These are phyloP conservation scores for Misgurnus mizolepis DNA, from an alignment of 2,113 vertebrate species.

Conservation along the genomic window DNA sequence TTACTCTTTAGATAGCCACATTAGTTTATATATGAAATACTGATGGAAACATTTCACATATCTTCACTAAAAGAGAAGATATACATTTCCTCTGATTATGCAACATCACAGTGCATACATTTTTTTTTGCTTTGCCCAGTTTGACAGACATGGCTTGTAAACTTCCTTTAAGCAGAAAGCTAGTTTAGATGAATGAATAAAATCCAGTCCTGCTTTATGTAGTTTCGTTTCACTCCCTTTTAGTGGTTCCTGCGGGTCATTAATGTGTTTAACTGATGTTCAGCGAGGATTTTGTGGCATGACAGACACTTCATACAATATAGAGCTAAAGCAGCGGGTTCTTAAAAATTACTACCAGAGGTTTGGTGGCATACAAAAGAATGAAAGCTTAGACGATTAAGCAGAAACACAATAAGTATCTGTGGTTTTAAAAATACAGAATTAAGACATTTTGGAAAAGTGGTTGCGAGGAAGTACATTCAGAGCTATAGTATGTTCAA, in stretches of 20 bases:
- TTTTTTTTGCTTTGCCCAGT: no score
- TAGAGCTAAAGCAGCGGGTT: background rate
- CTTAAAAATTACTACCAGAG: background rate
- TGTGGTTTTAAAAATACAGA: background rate
- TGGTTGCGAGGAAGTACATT: background rate
- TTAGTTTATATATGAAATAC: background rate
- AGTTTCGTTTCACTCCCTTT: background rate
- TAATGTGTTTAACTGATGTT: background rate
- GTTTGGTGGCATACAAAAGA: constrained; percentile 13
- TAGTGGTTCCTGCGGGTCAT: background rate
- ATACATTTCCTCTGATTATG: no score
- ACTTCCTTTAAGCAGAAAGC: background rate
- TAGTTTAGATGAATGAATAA: background rate
- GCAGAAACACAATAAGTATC: constrained; percentile 1
- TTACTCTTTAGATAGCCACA: background rate
- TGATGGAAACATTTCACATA: no score
- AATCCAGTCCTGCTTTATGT: background rate
- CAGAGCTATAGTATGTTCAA: no score
- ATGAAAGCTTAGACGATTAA: background rate
- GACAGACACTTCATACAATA: background rate
- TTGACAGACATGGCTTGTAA: background rate
- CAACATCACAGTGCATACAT: no score
- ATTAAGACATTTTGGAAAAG: constrained; percentile 4
- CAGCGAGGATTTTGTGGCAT: background rate
- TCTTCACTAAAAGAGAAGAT: no score